phyloP scores from a whole-genome alignment of 2,113 vertebrate species.

The Phasianus colchicus region DNA sequence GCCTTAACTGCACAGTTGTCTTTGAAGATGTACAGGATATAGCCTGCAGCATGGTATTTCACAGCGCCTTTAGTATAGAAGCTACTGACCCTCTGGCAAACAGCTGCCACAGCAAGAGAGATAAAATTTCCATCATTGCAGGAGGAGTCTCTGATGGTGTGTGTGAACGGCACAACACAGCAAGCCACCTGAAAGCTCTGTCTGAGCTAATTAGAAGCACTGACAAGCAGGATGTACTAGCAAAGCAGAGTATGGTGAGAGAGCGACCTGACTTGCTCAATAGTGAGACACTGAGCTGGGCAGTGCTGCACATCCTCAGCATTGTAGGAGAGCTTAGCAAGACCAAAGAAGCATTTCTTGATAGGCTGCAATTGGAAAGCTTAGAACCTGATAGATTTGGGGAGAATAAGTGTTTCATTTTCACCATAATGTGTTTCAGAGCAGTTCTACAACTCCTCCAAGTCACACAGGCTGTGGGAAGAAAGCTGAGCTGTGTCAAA shows the following conservation, averaged over 20 bases:
- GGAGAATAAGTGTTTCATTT: neutral
- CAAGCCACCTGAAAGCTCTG: slow-evolving; percentile 4
- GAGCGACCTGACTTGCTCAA: neutral
- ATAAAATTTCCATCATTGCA: neutral
- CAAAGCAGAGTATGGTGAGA: neutral
- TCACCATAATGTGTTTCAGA: neutral
- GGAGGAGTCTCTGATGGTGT: neutral
- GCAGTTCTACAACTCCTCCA: neutral
- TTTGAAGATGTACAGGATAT: slow-evolving; percentile 16
- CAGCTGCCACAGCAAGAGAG: neutral
- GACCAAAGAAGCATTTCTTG: neutral
- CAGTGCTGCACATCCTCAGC: neutral
- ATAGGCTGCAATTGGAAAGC: neutral
- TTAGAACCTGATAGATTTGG: neutral
- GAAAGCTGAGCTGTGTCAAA: neutral
- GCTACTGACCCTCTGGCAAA: slow-evolving; percentile 50
- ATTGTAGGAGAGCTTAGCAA: neutral
- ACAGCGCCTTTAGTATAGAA: neutral
- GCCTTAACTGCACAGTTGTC: neutral
- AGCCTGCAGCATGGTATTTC: neutral
- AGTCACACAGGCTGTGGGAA: neutral
- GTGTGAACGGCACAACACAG: neutral
- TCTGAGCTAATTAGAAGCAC: slow-evolving; percentile 12
- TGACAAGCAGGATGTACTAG: neutral
- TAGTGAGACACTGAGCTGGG: neutral